Evolutionary conservation across 2,888 invertebrate species (phyloP), one percentile per base, ranked within the genome.

Genomic region (Ypsolopha scabrella): DNA sequence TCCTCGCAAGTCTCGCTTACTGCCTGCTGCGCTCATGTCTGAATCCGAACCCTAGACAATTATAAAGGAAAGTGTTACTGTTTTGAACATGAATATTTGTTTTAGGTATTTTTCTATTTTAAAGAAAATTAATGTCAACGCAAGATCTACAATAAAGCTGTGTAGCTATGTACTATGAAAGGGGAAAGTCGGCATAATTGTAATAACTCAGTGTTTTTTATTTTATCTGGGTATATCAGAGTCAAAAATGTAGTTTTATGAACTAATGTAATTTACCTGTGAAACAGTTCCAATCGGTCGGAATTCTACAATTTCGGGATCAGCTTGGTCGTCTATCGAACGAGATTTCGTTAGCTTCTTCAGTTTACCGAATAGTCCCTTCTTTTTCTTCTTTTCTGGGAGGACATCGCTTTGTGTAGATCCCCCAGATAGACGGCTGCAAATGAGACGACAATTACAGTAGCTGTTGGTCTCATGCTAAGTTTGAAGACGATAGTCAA

Each of bases 301-400:
- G 55, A 87, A 87, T 38, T 86, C 87, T 0, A 72, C 76, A 7
- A 75, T 71, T 33, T 87, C 85, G 0, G 77, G 64, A 43, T 83
- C 81, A 6, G 71, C 79, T 58, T 88, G 90, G 67, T 93, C 93
- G 65, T 94, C 94, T 51, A 94, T 91, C 58, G 94, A 94, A 48
- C 93, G 90, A 1, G 95, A 94, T 75, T 95, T 96, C 2, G 95
- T 95, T 50, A 96, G 79, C 68, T 94, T 93, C 65, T 94, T 93
- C 58, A 96, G 75, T 81, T 95, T 96, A 13, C 94, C 93, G 68
- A 95, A 93, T 38, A 96, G 79, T 49, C 94, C 90, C 75, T 93
- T 93, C 80, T 93, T 93, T 77, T 93, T 92, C 78, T 94, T 93
- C 70, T 94, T 94, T 53, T 94, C 92, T 3, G 92, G 90, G 53